These are phyloP conservation scores for Pyrgus malvae DNA, from an alignment of 2,888 invertebrate genomes.

Conservation along the genomic window DNA sequence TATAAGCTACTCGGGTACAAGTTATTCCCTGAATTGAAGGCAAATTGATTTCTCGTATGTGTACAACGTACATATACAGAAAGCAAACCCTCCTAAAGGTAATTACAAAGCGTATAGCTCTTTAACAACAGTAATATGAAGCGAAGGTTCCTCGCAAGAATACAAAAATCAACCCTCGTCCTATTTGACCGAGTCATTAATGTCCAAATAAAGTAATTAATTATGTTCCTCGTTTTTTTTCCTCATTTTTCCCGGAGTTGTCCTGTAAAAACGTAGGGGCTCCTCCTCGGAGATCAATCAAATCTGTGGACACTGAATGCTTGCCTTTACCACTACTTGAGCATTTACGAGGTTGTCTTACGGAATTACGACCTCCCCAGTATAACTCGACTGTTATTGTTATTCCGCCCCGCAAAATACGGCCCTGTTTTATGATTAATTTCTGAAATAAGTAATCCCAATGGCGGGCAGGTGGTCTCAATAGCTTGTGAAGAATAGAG, in stretches of 20 bases:
- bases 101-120: constrained; percentile 22
- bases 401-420: constrained; percentile 28
- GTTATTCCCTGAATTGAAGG: too few relatives aligned
- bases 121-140: constrained; percentile 24
- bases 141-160: constrained; percentile 41
- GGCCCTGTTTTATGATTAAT: constrained; percentile 30
- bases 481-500: constrained; percentile 10
- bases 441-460: constrained; percentile 27
- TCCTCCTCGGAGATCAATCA: constrained; percentile 72
- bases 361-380: constrained; percentile 39
- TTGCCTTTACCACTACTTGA: constrained; percentile 63
- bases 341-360: constrained; percentile 64
- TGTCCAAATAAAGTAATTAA: constrained; percentile 81
- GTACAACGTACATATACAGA: background rate
- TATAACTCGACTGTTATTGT: constrained; percentile 34
- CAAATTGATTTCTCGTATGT: background rate
- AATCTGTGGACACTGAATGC: constrained; percentile 62
- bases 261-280: constrained; percentile 68
- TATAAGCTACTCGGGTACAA: too few relatives aligned
- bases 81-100: constrained; percentile 11
- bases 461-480: constrained; percentile 23
- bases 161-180: constrained; percentile 73
- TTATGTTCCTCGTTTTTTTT: constrained; percentile 73
- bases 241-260: constrained; percentile 68
- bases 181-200: constrained; percentile 73